A percentile compares a stretch with the other conserved stretches of the same genome.
Evolutionary conservation across 2,888 invertebrate species (phyloP).

Genomic region (Endomychus coccineus): DNA sequence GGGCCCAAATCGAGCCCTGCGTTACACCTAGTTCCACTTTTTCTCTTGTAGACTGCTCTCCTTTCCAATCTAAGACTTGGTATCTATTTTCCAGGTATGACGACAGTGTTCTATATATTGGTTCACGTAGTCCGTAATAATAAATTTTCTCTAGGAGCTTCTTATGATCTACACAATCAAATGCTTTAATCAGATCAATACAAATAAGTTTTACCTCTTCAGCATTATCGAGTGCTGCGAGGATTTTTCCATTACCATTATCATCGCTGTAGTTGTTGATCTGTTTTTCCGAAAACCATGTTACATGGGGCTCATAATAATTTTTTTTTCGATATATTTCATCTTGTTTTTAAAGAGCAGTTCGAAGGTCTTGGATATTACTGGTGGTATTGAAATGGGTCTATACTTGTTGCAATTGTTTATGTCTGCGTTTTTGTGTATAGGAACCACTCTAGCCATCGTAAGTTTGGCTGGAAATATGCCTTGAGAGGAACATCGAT

Average conservation of each 20-base stretch:
- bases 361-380: background rate
- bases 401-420: background rate
- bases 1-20: no score
- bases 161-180: background rate
- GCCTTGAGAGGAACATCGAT: background rate
- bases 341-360: background rate
- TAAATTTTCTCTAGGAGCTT: background rate
- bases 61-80: background rate
- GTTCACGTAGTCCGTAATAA: no score
- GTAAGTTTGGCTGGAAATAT: background rate
- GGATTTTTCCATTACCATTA: background rate
- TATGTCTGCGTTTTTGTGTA: background rate
- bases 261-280: background rate
- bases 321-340: no score
- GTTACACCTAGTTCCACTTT: no score
- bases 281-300: no score
- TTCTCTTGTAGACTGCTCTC: background rate
- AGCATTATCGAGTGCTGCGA: background rate
- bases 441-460: background rate
- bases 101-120: no score
- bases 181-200: background rate
- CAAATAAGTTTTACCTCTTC: background rate
- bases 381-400: background rate
- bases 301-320: no score
- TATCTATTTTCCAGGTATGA: background rate